Percentiles rank a stretch among this genome's conserved stretches.
phyloP scores from a whole-genome alignment of 35 echinoderm and acorn worm genomes.

The Eucidaris tribuloides region DNA sequence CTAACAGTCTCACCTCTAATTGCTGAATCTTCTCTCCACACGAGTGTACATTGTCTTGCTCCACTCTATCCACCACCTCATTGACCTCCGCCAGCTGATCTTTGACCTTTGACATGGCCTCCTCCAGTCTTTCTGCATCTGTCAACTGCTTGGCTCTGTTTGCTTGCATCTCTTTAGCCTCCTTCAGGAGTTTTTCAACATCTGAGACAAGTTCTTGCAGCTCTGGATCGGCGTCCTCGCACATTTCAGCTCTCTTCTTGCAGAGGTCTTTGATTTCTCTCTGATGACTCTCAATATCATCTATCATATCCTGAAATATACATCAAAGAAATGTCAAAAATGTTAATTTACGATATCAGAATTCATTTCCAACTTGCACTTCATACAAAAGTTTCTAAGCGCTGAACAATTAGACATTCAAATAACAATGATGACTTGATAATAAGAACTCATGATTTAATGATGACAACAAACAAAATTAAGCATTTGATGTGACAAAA shows the following conservation, averaged over 20 bases:
- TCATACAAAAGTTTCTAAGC: too few species aligned
- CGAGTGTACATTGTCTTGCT: slow-evolving; percentile 13
- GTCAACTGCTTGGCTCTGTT: slow-evolving; percentile 12
- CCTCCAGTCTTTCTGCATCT: slow-evolving; percentile 30
- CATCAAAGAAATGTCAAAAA: too few species aligned
- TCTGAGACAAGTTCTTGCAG: slow-evolving; percentile 7
- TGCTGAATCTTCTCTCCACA: slow-evolving; percentile 1
- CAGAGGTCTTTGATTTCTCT: not conserved
- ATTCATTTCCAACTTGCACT: too few species aligned
- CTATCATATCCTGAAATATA: slow-evolving; percentile 7
- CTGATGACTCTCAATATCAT: slow-evolving; percentile 38
- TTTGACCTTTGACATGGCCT: slow-evolving; percentile 25
- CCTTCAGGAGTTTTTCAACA: not conserved
- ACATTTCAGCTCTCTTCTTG: slow-evolving; percentile 19
- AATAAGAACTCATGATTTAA: too few species aligned
- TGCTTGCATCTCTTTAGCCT: slow-evolving; percentile 18
- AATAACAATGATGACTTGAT: too few species aligned
- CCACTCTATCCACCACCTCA: slow-evolving; percentile 31
- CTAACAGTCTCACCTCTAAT: slow-evolving; percentile 10
- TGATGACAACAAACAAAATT: too few species aligned
- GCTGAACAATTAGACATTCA: too few species aligned
- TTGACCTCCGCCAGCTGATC: slow-evolving; percentile 38
- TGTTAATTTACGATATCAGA: too few species aligned
- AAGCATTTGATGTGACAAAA: too few species aligned
- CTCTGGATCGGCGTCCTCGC: slow-evolving; percentile 37